phyloP scores from a whole-genome alignment of 2,797 vertebrate species.

The Erethizon dorsatum region DNA sequence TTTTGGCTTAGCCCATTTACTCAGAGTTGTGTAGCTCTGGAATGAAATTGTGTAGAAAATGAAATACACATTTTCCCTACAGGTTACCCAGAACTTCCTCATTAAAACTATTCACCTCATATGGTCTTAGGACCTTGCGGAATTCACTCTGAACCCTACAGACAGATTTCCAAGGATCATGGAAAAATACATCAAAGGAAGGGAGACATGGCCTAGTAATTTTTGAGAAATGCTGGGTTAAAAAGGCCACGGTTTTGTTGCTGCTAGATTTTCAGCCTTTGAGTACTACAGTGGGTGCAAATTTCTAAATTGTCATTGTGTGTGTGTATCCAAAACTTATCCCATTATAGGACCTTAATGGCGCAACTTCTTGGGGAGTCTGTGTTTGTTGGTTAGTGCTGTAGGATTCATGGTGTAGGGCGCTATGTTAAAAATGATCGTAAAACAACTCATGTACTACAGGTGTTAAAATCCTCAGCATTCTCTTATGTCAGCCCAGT shows the following conservation, averaged over 20 bases:
- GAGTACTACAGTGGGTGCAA: not conserved
- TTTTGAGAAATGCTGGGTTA: not conserved
- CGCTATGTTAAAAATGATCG: not conserved
- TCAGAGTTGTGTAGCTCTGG: not conserved
- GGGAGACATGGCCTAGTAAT: not conserved
- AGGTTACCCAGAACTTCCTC: not conserved
- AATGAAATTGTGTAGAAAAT: not conserved
- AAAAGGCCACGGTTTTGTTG: not conserved
- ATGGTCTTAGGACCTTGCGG: not conserved
- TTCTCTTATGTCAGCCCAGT: not conserved
- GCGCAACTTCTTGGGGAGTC: not conserved
- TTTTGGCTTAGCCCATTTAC: not conserved
- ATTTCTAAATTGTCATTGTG: not conserved
- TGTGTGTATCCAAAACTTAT: not conserved
- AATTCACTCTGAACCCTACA: constrained; percentile 1
- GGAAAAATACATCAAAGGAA: not conserved
- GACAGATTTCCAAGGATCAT: not conserved
- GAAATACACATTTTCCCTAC: not conserved
- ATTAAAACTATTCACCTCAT: not conserved
- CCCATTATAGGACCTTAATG: not conserved
- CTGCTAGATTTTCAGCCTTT: not conserved
- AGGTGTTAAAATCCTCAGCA: not conserved
- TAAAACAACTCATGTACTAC: not conserved
- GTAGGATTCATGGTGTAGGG: not conserved
- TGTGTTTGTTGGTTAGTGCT: not conserved